Base-by-base conservation (phyloP, 2,113 vertebrate genomes). In the Myodes glareolus region DNA sequence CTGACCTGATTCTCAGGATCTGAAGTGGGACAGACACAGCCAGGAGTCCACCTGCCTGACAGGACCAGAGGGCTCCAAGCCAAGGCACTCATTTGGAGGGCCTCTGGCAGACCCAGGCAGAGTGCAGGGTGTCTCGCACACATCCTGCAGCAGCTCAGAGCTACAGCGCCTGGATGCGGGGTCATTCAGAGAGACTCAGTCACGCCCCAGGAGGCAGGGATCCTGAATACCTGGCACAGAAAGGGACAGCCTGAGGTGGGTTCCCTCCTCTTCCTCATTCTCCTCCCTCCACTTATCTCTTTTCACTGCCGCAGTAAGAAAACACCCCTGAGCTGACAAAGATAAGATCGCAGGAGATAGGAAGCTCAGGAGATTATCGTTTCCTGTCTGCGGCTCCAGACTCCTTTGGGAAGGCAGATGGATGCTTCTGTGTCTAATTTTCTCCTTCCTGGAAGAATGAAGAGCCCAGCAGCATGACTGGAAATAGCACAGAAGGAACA, bases 91-190 rank as follows among this genome's bases (percentile, higher is more conserved):
- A 3, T 21, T 27, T 21, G 12, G n/a, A 36, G 7, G 11, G 13
- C n/a, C 23, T 21, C 76, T 50, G 23, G 55, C 42, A 82, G 50
- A 39, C 7, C 0, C 5, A 1, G 0, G 2, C 25, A 0, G 6
- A 45, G n/a, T 16, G 10, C 50, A 58, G 82, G 3, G 10, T 4
- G n/a, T 45, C 72, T n/a, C 75, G 3, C 23, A 17, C 84, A 36
- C 16, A 11, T 9, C 39, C 31, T 7, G 19, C 13, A 7, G 13
- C 33, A 36, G 36, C 68, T 13, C 5, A 55, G 73, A 19, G 12
- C 65, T 16, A 23, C 39, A n/a, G 14, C 52, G 47, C 42, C 47
- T 61, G 9, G 68, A 36, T 7, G 23, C 29, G 19, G 63, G 42
- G 55, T 23, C 63, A 36, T 52, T 73, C 27, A 10, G 8, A 29